Conservation (phyloP, 2,888 invertebrate genomes). For the Sisyra nigra region DNA sequence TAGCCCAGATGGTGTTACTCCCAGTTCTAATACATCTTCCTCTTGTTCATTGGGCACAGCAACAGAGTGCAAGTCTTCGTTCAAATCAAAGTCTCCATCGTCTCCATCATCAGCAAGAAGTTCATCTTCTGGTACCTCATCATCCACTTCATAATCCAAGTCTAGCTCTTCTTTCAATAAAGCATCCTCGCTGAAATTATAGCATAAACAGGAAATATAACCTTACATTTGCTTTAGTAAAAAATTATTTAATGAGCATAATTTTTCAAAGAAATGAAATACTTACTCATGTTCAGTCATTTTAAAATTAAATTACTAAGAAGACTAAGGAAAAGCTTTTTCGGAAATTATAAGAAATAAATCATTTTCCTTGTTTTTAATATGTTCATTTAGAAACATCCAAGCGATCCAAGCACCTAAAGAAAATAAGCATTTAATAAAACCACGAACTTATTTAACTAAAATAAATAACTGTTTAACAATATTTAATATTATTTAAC, state of each 20-base stretch:
- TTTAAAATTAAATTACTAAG: background rate
- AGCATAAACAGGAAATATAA: background rate
- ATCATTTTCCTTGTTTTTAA: too few species aligned
- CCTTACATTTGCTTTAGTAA: background rate
- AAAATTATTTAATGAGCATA: background rate
- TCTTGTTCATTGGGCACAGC: slow-evolving; percentile 4
- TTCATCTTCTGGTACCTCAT: slow-evolving; percentile 11
- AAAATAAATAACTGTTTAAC: too few species aligned
- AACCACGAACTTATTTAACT: too few species aligned
- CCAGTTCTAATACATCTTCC: slow-evolving; percentile 28
- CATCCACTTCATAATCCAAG: slow-evolving; percentile 21
- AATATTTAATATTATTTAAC: too few species aligned
- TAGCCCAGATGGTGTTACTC: slow-evolving; percentile 26
- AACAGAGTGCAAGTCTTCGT: background rate
- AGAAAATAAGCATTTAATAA: too few species aligned
- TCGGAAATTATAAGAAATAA: too few species aligned
- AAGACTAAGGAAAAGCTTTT: too few species aligned
- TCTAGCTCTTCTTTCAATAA: slow-evolving; percentile 28
- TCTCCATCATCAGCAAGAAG: slow-evolving; percentile 4
- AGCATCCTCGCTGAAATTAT: slow-evolving; percentile 23
- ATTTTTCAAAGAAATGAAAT: background rate
- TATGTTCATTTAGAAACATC: too few species aligned
- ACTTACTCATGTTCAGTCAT: slow-evolving; percentile 2
- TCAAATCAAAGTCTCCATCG: slow-evolving; percentile 5
- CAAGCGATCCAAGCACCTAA: too few species aligned